phyloP scores from a whole-genome alignment of 92 coral and sea anemone species.

The Porites lobata region DNA sequence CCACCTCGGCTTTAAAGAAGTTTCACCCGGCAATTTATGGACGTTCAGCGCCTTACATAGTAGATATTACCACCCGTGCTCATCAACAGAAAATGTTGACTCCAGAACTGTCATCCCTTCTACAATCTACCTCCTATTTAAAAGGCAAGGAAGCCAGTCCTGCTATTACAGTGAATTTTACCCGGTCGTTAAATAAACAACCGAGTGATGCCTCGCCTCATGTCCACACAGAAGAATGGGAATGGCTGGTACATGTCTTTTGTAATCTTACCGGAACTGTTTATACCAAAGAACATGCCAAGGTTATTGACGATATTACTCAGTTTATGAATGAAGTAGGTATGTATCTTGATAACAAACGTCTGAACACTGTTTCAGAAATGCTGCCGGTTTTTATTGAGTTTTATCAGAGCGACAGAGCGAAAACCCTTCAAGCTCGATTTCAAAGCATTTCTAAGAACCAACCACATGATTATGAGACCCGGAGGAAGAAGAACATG shows the following conservation, averaged over 20 bases:
- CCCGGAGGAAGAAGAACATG: not conserved
- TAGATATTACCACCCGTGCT: not conserved
- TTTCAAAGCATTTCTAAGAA: not conserved
- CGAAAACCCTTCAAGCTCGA: not conserved
- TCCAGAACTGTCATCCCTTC: not conserved
- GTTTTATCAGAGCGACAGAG: conserved; percentile 10
- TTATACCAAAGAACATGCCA: conserved; percentile 28
- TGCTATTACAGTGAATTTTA: conserved; percentile 8
- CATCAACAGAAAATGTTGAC: not conserved
- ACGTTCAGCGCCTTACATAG: not conserved
- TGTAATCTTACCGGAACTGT: not conserved
- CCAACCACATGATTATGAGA: not conserved
- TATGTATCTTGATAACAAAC: not conserved
- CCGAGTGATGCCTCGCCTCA: not conserved
- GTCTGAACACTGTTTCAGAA: not conserved
- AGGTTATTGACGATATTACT: not conserved
- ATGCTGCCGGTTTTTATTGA: not conserved
- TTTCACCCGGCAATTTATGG: conserved; percentile 76
- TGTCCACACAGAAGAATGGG: not conserved
- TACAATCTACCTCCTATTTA: not conserved
- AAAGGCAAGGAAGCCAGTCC: conserved; percentile 1
- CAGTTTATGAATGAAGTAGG: conserved; percentile 11
- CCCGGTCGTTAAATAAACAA: not conserved
- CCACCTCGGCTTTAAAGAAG: conserved; percentile 64
- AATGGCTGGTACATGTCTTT: not conserved